Evolutionary conservation across 2,888 invertebrate species (phyloP), one percentile per base, ranked within the genome.

Genomic region (Eristalinus aeneus): DNA sequence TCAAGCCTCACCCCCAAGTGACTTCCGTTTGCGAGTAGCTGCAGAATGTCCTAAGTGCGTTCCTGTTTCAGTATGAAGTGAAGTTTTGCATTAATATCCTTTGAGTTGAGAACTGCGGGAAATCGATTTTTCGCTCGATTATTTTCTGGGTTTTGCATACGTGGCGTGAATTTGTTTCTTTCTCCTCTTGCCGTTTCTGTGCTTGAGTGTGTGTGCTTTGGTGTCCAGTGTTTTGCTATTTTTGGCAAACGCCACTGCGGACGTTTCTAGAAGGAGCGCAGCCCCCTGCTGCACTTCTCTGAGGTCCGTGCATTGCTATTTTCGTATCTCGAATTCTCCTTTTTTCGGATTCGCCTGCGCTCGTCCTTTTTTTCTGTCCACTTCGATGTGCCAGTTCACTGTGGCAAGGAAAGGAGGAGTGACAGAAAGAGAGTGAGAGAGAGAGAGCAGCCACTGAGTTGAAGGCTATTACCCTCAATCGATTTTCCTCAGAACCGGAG

Each of bases 241-340:
- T 82, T 31, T 6, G 69, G 63, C 58, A 78, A 83, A 78, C 68
- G 64, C 69, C 69, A 83, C 83, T 79, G 46, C 16, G 65, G 69
- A 27, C 36, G 58, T 60, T 71, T 61, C 68, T 16, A 46, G 46
- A 16, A 46, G 46, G 16, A 8, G 27, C 2, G 16, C 22, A 32
- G 16, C 23, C 10, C 56, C 11, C 56, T 2, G 22, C 2, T 71
- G 27, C n/a, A n/a, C n/a, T n/a, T n/a, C n/a, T 32, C 39, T 67
- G 53, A 46, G 39, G 34, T 32, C 34, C 73, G 63, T 56, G 56
- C 22, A 74, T 74, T 79, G 69, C 69, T 83, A 79, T 83, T 46
- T 46, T 46, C 2, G 46, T 46, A 6, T 16, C 8, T 46, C n/a
- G 1, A 16, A n/a, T 46, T n/a, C 5, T 1, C 6, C 16, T 16